These are phyloP conservation scores for Poeciliopsis retropinna DNA, from an alignment of 2,113 vertebrate species.

Conservation along the genomic window DNA sequence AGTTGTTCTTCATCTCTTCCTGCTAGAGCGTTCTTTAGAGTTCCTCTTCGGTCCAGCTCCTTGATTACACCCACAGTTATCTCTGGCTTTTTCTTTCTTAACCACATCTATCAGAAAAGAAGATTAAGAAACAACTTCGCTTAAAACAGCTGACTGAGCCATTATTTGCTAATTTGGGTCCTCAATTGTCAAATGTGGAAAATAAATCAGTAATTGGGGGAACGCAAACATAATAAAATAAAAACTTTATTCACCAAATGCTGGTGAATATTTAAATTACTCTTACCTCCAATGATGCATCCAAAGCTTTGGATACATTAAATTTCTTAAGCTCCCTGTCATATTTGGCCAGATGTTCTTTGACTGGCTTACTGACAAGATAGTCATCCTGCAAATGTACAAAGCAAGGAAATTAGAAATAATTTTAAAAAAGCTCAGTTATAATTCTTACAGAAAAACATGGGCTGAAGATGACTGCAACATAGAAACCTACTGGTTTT, in stretches of 20 bases:
- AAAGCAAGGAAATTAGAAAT: background rate
- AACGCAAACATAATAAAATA: background rate
- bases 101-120: slow-evolving; percentile 73
- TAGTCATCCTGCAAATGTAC: slow-evolving; percentile 86
- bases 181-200: too few species aligned
- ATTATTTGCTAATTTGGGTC: background rate
- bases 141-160: background rate
- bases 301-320: slow-evolving; percentile 91
- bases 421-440: background rate
- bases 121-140: background rate
- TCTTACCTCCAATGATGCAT: slow-evolving; percentile 88
- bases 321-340: slow-evolving; percentile 91
- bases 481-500: slow-evolving; percentile 80
- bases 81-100: slow-evolving; percentile 84
- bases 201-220: too few species aligned
- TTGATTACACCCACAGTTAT: slow-evolving; percentile 91
- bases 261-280: background rate
- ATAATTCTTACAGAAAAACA: background rate
- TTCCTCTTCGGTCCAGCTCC: slow-evolving; percentile 93
- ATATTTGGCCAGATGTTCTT: slow-evolving; percentile 85
- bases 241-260: background rate
- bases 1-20: slow-evolving; percentile 91
- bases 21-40: slow-evolving; percentile 92
- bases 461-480: background rate
- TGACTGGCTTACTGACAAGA: slow-evolving; percentile 88